A percentile compares a stretch with the other conserved stretches of the same genome.
Evolutionary conservation across 2,888 invertebrate genomes (phyloP).

Genomic region (Erebia ligea): DNA sequence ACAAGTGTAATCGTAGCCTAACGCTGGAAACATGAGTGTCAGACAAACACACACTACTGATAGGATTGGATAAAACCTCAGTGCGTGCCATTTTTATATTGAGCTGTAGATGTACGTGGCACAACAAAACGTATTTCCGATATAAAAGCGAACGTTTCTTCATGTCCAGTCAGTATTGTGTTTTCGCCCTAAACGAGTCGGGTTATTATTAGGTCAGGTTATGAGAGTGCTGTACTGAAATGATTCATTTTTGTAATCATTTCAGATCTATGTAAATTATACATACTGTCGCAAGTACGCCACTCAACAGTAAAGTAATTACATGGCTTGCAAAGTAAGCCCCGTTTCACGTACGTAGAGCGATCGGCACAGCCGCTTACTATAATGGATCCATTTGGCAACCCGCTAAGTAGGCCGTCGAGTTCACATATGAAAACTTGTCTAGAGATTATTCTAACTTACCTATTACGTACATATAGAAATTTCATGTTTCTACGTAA

Average conservation of each 20-base stretch:
- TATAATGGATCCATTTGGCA: constrained; percentile 60
- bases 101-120: too few relatives aligned
- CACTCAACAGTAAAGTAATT: constrained; percentile 20
- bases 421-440: constrained; percentile 45
- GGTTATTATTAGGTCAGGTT: too few relatives aligned
- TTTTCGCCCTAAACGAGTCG: too few relatives aligned
- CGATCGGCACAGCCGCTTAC: constrained; percentile 47
- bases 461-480: background rate
- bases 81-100: too few relatives aligned
- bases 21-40: too few relatives aligned
- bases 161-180: too few relatives aligned
- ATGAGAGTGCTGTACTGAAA: background rate
- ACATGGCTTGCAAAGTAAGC: constrained; percentile 19
- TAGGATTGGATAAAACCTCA: too few relatives aligned
- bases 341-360: constrained; percentile 19
- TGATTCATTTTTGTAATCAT: background rate
- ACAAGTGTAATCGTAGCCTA: too few relatives aligned
- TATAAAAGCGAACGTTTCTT: too few relatives aligned
- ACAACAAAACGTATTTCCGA: too few relatives aligned
- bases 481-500: constrained; percentile 4
- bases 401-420: constrained; percentile 51
- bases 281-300: constrained; percentile 8
- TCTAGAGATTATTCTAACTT: constrained; percentile 11
- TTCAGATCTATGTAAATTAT: constrained; percentile 1
- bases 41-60: too few relatives aligned